These are phyloP conservation scores for Paracyclopina nana DNA, from an alignment of 1,140 invertebrate species.

Conservation along the genomic window DNA sequence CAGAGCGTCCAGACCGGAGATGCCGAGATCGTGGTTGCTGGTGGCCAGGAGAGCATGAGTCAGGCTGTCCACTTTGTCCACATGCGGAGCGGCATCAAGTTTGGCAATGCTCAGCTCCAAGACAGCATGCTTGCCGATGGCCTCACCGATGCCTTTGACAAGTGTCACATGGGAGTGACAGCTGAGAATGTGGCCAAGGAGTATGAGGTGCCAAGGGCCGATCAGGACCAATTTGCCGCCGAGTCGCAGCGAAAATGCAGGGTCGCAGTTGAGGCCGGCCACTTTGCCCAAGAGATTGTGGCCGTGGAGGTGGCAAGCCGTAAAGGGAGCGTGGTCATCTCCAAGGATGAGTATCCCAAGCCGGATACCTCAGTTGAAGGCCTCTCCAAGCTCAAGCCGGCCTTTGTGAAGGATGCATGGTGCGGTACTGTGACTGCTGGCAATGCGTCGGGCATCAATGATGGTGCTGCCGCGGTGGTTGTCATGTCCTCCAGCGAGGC, in stretches of 20 bases:
- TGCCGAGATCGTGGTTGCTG: constrained; percentile 46
- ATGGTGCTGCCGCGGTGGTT: constrained; percentile 61
- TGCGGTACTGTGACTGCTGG: constrained; percentile 44
- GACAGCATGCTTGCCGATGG: constrained; percentile 58
- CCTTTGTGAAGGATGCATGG: constrained; percentile 37
- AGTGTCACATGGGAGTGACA: constrained; percentile 65
- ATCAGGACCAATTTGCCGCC: constrained; percentile 52
- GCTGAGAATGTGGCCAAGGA: constrained; percentile 44
- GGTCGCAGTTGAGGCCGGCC: constrained; percentile 37
- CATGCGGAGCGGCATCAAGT: constrained; percentile 43
- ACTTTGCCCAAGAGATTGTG: constrained; percentile 50
- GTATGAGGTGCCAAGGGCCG: constrained; percentile 42
- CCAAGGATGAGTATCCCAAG: constrained; percentile 45
- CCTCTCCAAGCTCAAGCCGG: constrained; percentile 39
- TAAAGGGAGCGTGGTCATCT: constrained; percentile 27
- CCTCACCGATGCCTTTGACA: constrained; percentile 53
- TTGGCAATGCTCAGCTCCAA: constrained; percentile 40
- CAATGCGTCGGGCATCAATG: constrained; percentile 62
- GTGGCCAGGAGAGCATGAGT: constrained; percentile 72
- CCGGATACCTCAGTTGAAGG: constrained; percentile 35
- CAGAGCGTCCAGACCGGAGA: constrained; percentile 49
- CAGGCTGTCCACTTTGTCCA: constrained; percentile 46
- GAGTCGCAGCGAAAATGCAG: constrained; percentile 48
- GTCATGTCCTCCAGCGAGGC: constrained; percentile 40
- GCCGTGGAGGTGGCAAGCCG: constrained; percentile 34